Evolutionary conservation across 2,797 vertebrate genomes (phyloP), one percentile per base, ranked within the genome.

Genomic region (Acipenser transmontanus): DNA sequence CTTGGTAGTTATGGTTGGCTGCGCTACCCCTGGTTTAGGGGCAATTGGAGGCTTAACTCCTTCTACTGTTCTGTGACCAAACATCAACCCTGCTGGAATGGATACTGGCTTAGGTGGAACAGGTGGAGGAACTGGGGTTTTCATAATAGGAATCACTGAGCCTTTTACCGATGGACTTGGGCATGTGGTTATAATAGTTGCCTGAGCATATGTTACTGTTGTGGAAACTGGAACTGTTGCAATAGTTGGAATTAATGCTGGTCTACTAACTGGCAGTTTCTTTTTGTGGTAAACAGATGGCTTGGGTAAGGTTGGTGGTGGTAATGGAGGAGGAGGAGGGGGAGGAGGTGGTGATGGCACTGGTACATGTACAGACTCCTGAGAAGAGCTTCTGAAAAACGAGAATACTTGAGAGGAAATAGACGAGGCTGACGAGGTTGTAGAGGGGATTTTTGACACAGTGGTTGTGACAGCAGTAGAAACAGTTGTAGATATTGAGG

Each of bases 91-190:
- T 71, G 91, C 90, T 78, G 96, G 95, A 88, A 98, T 94, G 68
- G 85, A 92, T 71, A 92, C 79, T 68, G 97, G 97, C 73, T 98
- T 99, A 50, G 97, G 97, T 73, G 97, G 95, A 71, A 99, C 93
- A 67, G 96, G 96, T 71, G 96, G 96, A 73, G 95, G 95, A 74
- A 85, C 79, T 17, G 93, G 78, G 54, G 92, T 74, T 80, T 94
- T 98, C 52, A 47, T 60, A 50, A 17, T 7, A 12, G 52, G n/a
- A 52, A 14, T 62, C 82, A 66, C 59, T 2, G 68, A 66, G 68
- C 84, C 85, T 78, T 79, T 87, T 67, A 78, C 64, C 47, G 80
- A 71, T 47, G 82, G 52, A 66, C 65, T 79, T 67, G 82, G 62
- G 85, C 84, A 78, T 89, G 85, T 75, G 87, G 75, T 89, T 11